Conservation (phyloP, 2,113 vertebrate genomes). For the Illadopsis cleaveri region DNA sequence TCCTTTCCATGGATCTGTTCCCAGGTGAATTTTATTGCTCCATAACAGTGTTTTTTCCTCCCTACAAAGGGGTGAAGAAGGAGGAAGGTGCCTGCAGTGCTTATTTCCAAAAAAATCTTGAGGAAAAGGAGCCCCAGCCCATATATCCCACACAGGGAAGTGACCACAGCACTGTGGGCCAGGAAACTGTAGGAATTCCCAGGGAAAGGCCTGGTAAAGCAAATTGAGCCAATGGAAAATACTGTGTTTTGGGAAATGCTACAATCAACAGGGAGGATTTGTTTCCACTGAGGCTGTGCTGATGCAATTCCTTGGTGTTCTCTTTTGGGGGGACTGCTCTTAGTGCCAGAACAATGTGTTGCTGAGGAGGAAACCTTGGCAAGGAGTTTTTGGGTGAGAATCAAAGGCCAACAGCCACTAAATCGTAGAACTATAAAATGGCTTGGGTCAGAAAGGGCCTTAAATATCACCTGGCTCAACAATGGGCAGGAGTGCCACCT, state of each 20-base stretch:
- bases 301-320: background rate
- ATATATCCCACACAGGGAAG: background rate
- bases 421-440: background rate
- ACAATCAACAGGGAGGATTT: background rate
- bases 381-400: background rate
- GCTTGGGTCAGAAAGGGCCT: background rate
- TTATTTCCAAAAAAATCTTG: background rate
- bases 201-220: background rate
- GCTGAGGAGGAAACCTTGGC: background rate
- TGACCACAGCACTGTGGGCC: background rate
- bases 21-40: background rate
- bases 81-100: background rate
- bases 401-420: background rate
- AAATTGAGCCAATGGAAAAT: background rate
- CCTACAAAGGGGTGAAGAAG: background rate
- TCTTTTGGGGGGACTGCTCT: background rate
- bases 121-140: fast-evolving
- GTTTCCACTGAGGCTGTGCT: background rate
- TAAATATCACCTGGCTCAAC: background rate
- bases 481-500: background rate
- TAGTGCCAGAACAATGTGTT: background rate
- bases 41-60: background rate
- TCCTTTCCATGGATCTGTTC: background rate
- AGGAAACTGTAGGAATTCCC: background rate
- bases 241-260: background rate